Percentiles rank a stretch among this genome's conserved stretches.
Conservation (phyloP, 2,888 invertebrate species). For the Anodontia alba region DNA sequence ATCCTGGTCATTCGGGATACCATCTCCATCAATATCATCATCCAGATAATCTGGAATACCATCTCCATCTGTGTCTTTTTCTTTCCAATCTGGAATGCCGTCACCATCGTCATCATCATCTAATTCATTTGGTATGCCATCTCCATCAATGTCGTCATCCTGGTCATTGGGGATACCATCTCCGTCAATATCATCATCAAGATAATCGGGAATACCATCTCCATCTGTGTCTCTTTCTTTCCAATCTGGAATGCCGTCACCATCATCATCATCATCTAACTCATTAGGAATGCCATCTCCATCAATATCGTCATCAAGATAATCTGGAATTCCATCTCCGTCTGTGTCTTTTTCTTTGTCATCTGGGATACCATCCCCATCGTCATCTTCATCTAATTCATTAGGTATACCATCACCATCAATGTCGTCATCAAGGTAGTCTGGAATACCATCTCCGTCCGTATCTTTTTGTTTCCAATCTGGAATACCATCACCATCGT, state of each 20-base stretch:
- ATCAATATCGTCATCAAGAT: slow-evolving; percentile 75
- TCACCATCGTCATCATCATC: slow-evolving; percentile 68
- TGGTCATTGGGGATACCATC: slow-evolving; percentile 75
- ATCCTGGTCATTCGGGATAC: slow-evolving; percentile 76
- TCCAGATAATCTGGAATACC: slow-evolving; percentile 80
- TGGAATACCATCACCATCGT: slow-evolving; percentile 77
- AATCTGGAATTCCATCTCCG: slow-evolving; percentile 78
- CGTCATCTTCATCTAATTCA: slow-evolving; percentile 58
- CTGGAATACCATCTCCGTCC: slow-evolving; percentile 80
- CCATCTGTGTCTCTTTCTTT: slow-evolving; percentile 64
- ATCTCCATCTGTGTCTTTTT: slow-evolving; percentile 77
- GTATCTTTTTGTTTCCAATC: slow-evolving; percentile 73
- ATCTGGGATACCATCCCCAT: slow-evolving; percentile 80
- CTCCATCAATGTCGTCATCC: slow-evolving; percentile 71
- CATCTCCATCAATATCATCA: slow-evolving; percentile 78
- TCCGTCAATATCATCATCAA: slow-evolving; percentile 76
- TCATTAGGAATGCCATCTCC: slow-evolving; percentile 79
- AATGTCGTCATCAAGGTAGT: slow-evolving; percentile 67
- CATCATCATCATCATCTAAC: slow-evolving; percentile 68
- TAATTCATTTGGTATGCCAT: slow-evolving; percentile 76
- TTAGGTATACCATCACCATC: slow-evolving; percentile 74
- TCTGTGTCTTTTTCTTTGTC: slow-evolving; percentile 71
- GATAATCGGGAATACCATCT: slow-evolving; percentile 67
- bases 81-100: slow-evolving; percentile 75
- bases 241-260: slow-evolving; percentile 72